Conservation (phyloP, 2,113 vertebrate genomes). For the Malurus cyaneus region DNA sequence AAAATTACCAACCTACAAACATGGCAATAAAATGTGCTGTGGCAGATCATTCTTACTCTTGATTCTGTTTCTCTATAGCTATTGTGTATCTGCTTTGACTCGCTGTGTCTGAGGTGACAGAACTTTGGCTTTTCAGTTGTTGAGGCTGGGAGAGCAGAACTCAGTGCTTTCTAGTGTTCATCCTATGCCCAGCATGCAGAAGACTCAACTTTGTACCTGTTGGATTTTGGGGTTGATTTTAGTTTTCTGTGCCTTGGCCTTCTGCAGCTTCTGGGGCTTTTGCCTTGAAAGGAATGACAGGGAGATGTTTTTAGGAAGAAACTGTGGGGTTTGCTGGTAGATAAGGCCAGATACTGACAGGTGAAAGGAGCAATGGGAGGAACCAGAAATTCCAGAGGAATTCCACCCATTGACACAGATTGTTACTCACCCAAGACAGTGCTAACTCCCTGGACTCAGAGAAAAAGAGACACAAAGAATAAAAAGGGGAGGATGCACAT, state of each 20-base stretch:
- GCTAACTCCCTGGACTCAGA: no score
- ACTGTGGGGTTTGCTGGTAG: no score
- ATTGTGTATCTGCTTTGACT: neutral
- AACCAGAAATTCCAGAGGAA: no score
- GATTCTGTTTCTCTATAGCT: neutral
- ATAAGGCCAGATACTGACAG: no score
- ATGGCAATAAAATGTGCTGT: neutral
- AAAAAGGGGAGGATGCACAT: no score
- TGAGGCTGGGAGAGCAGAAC: neutral
- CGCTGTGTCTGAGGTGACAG: neutral
- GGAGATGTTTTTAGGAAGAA: no score
- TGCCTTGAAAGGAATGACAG: neutral
- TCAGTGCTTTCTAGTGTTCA: neutral
- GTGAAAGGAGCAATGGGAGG: no score
- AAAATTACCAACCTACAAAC: neutral
- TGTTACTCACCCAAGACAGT: no score
- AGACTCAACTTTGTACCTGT: neutral
- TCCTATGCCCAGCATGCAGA: neutral
- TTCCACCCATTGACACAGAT: no score
- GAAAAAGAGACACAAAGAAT: no score
- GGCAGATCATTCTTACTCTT: neutral
- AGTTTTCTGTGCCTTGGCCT: neutral
- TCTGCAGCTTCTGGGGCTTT: no score
- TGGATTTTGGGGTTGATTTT: neutral
- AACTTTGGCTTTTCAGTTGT: neutral